Evolutionary conservation across 2,888 invertebrate species (phyloP).

Genomic region (Diplolepis rosae): DNA sequence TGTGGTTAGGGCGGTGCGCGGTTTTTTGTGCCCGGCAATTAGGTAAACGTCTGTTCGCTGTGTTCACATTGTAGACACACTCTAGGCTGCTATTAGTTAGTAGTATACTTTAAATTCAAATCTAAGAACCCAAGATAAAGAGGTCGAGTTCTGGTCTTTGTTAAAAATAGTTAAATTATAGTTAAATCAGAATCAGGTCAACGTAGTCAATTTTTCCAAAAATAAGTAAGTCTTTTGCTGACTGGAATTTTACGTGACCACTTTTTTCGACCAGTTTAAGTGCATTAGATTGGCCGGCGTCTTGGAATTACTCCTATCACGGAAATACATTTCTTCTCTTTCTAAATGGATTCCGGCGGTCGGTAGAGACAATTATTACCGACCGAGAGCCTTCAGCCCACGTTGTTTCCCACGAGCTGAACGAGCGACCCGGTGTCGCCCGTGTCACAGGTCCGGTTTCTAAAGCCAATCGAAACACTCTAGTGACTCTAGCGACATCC

Average conservation of each 20-base stretch:
- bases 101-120: slow-evolving; percentile 69
- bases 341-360: neutral
- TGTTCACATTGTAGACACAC: slow-evolving; percentile 69
- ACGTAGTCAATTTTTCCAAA: slow-evolving; percentile 28
- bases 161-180: slow-evolving; percentile 68
- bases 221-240: neutral
- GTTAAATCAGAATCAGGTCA: slow-evolving; percentile 57
- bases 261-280: neutral
- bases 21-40: slow-evolving; percentile 73
- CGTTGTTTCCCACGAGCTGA: slow-evolving; percentile 44
- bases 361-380: slow-evolving; percentile 46
- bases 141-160: slow-evolving; percentile 51
- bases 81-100: slow-evolving; percentile 71
- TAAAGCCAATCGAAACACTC: slow-evolving; percentile 9
- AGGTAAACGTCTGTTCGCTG: slow-evolving; percentile 72
- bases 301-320: neutral
- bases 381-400: slow-evolving; percentile 52
- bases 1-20: slow-evolving; percentile 74
- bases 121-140: slow-evolving; percentile 46
- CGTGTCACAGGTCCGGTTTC: slow-evolving; percentile 39
- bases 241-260: neutral
- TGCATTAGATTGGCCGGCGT: neutral
- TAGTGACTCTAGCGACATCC: slow-evolving; percentile 46
- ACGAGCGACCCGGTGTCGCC: slow-evolving; percentile 51
- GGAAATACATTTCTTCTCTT: neutral